These are phyloP conservation scores for Macrochelys suwanniensis DNA, from an alignment of 2,797 vertebrate genomes.

Conservation along the genomic window DNA sequence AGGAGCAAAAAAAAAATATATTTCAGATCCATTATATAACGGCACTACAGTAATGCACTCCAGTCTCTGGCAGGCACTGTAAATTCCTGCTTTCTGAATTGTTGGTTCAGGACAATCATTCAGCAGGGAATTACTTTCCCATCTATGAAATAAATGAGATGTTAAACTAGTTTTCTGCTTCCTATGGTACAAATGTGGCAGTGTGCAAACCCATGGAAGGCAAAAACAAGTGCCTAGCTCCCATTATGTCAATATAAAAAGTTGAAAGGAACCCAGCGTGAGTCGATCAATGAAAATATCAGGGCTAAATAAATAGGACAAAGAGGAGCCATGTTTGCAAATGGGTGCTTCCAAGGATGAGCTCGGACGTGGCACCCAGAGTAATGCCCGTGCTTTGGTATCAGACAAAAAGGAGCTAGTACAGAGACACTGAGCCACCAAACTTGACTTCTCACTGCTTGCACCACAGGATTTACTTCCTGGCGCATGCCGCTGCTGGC, in stretches of 20 bases:
- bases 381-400: too few species aligned
- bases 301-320: fast-evolving
- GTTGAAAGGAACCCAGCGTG: background rate
- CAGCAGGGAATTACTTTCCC: conserved; percentile 87
- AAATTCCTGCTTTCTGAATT: conserved; percentile 84
- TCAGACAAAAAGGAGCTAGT: background rate
- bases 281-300: fast-evolving
- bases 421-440: background rate
- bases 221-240: conserved; percentile 14
- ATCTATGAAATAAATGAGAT: conserved; percentile 87
- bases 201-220: conserved; percentile 40
- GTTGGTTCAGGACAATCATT: conserved; percentile 86
- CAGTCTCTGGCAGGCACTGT: conserved; percentile 78
- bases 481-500: background rate
- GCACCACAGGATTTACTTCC: background rate
- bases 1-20: conserved; percentile 78
- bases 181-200: conserved; percentile 75
- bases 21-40: conserved; percentile 75
- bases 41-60: conserved; percentile 73
- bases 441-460: background rate
- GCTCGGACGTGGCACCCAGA: fast-evolving
- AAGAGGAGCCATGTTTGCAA: fast-evolving
- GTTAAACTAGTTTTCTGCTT: conserved; percentile 87
- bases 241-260: background rate
- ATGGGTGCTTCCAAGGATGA: fast-evolving